phyloP scores from a whole-genome alignment of 2,888 invertebrate genomes.

The Laothoe populi region DNA sequence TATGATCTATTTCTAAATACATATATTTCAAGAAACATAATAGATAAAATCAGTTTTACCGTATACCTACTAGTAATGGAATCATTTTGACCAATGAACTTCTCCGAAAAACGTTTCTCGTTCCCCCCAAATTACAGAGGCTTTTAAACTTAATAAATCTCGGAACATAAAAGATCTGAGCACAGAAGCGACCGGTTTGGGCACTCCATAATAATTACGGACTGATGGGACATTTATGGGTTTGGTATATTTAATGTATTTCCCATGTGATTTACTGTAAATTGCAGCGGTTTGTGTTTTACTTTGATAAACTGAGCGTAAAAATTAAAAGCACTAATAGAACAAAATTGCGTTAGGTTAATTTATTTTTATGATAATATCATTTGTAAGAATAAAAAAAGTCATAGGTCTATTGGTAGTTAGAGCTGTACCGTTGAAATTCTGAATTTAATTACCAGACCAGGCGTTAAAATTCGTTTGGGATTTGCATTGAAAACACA shows the following conservation, averaged over 20 bases:
- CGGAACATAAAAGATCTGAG: slow-evolving; percentile 13
- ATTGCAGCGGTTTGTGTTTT: not conserved
- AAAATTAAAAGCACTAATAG: not conserved
- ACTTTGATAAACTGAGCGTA: not conserved
- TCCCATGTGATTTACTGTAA: slow-evolving; percentile 13
- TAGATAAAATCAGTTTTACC: not conserved
- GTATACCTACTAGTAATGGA: not conserved
- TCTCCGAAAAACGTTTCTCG: not conserved
- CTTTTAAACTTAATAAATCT: slow-evolving; percentile 24
- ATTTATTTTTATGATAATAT: too few relatives aligned
- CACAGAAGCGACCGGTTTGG: slow-evolving; percentile 13
- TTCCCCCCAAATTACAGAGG: slow-evolving; percentile 21
- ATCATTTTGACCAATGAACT: not conserved
- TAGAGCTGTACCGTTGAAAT: too few relatives aligned
- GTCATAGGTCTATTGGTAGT: too few relatives aligned
- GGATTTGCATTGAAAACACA: too few relatives aligned
- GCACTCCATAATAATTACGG: slow-evolving; percentile 17
- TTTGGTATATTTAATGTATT: slow-evolving; percentile 18
- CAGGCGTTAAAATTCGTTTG: too few relatives aligned
- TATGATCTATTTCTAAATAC: too few relatives aligned
- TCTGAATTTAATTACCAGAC: too few relatives aligned
- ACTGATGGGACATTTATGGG: slow-evolving; percentile 24
- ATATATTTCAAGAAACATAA: too few relatives aligned
- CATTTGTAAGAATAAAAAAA: too few relatives aligned
- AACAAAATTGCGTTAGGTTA: too few relatives aligned